Evolutionary conservation across 2,113 vertebrate species (phyloP).

Genomic region (Lepisosteus osseus): DNA sequence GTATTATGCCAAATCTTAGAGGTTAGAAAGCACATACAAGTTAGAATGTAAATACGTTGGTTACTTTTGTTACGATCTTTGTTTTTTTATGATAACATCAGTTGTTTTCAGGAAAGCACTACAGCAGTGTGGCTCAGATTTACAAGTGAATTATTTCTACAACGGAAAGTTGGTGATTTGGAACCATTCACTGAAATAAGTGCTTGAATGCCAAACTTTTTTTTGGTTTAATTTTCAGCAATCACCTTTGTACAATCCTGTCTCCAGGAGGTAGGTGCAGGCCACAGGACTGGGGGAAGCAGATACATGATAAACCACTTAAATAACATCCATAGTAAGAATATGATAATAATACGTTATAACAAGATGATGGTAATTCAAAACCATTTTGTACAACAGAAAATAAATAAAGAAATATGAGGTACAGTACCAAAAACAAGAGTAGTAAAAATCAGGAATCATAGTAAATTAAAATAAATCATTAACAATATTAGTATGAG

Average conservation of each 20-base stretch:
- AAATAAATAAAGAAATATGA: constrained; percentile 31
- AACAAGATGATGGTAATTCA: constrained; percentile 1
- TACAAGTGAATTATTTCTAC: too few species aligned
- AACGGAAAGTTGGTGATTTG: too few species aligned
- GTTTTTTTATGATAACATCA: too few species aligned
- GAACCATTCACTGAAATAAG: too few species aligned
- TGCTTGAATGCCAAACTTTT: not conserved
- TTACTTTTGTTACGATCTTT: too few species aligned
- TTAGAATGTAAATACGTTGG: too few species aligned
- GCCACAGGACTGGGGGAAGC: not conserved
- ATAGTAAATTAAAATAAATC: constrained; percentile 27
- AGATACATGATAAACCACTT: not conserved
- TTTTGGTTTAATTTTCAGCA: constrained; percentile 10
- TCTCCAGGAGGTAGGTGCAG: constrained; percentile 10
- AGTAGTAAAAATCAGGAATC: constrained; percentile 42
- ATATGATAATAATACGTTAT: constrained; percentile 8
- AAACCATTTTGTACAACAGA: constrained; percentile 32
- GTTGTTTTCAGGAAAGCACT: too few species aligned
- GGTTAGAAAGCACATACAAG: too few species aligned
- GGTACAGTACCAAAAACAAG: constrained; percentile 20
- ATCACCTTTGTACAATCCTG: not conserved
- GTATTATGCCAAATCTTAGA: too few species aligned
- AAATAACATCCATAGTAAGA: constrained; percentile 15
- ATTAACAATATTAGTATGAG: too few species aligned
- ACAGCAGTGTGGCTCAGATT: too few species aligned